Evolutionary conservation across 2,113 vertebrate species (phyloP).

Genomic region (Percina caprodes): DNA sequence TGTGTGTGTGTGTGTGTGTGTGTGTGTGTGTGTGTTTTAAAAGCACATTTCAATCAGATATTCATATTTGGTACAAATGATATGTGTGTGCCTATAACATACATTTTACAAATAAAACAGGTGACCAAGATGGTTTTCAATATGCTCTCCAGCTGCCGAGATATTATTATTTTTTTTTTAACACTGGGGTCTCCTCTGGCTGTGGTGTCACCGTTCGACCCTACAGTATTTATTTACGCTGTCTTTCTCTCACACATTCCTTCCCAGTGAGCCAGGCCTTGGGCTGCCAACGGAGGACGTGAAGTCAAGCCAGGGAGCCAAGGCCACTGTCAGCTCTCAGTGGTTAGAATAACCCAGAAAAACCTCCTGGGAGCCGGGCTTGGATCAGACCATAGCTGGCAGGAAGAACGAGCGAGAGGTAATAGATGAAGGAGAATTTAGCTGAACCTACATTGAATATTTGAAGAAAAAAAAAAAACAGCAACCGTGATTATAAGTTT

Average conservation of each 20-base stretch:
- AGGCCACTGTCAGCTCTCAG: conserved; percentile 81
- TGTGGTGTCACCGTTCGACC: conserved; percentile 81
- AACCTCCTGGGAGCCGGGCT: conserved; percentile 68
- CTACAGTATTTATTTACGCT: conserved; percentile 91
- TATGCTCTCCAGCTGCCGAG: conserved; percentile 10
- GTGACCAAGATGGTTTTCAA: conserved; percentile 42
- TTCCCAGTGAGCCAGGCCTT: conserved; percentile 89
- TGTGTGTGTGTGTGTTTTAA: too few species aligned
- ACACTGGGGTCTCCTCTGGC: conserved; percentile 69
- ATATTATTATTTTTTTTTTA: conserved; percentile 19
- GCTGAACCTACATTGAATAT: background rate
- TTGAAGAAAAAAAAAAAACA: background rate
- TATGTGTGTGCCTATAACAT: background rate
- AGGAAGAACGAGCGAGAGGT: conserved; percentile 36
- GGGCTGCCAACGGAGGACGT: conserved; percentile 87
- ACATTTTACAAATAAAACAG: conserved; percentile 34
- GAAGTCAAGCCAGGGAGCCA: conserved; percentile 83
- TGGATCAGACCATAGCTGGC: conserved; percentile 24
- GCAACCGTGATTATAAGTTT: background rate
- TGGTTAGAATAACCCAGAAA: conserved; percentile 76
- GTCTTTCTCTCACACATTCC: conserved; percentile 93
- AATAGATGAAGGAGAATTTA: conserved; percentile 14
- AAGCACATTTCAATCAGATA: background rate
- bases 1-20: too few species aligned
- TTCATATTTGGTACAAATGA: conserved; percentile 24